Conservation (phyloP, 1,140 invertebrate species). For the Mylabris phalerata region DNA sequence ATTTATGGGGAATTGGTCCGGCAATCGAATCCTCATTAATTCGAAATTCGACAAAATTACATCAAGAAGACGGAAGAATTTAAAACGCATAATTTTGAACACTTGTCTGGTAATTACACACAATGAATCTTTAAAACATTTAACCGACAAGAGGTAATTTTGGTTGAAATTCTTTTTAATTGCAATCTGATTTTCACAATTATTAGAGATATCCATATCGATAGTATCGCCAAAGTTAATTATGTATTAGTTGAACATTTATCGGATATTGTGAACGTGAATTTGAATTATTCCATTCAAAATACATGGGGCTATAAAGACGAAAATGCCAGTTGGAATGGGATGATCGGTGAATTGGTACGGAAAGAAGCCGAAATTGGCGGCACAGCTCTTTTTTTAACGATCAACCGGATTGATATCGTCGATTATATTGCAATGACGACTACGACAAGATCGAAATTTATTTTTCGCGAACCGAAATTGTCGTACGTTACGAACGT, state of each 20-base stretch:
- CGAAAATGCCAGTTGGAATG: slow-evolving; percentile 48
- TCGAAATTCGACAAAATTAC: slow-evolving; percentile 15
- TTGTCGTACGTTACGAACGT: slow-evolving; percentile 60
- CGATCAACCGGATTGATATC: slow-evolving; percentile 49
- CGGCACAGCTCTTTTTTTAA: slow-evolving; percentile 55
- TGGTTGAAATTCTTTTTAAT: too few species aligned
- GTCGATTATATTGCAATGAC: slow-evolving; percentile 56
- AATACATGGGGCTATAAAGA: slow-evolving; percentile 50
- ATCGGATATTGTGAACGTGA: slow-evolving; percentile 51
- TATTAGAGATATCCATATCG: slow-evolving; percentile 49
- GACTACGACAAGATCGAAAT: slow-evolving; percentile 52
- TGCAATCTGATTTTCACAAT: not conserved
- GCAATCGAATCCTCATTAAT: slow-evolving; percentile 4
- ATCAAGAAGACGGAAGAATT: slow-evolving; percentile 39
- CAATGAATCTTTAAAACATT: slow-evolving; percentile 52
- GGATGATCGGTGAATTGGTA: slow-evolving; percentile 56
- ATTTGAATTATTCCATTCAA: slow-evolving; percentile 45
- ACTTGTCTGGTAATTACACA: slow-evolving; percentile 51
- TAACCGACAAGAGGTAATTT: slow-evolving; percentile 50
- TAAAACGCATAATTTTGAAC: slow-evolving; percentile 40
- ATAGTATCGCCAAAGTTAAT: slow-evolving; percentile 58
- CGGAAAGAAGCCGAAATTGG: slow-evolving; percentile 54
- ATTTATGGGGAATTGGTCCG: slow-evolving; percentile 24
- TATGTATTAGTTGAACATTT: slow-evolving; percentile 51
- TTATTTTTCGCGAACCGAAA: slow-evolving; percentile 59